Conservation (phyloP, 2,888 invertebrate species). For the Ypsolopha scabrella region DNA sequence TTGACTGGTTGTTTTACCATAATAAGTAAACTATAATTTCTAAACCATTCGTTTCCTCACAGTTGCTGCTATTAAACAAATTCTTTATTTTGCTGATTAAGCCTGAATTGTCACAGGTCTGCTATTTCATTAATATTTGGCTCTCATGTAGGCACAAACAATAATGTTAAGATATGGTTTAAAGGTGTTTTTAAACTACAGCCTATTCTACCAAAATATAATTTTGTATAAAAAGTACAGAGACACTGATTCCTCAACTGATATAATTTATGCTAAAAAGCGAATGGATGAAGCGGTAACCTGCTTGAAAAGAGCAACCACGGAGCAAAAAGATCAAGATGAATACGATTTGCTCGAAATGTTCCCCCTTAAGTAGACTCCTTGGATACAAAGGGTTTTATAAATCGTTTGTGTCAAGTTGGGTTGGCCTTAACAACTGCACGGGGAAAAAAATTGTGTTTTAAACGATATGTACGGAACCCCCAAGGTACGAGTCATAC, state of each 20-base stretch:
- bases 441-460: too few species aligned
- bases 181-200: neutral
- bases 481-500: too few species aligned
- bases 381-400: too few species aligned
- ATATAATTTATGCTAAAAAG: conserved; percentile 17
- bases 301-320: conserved; percentile 16
- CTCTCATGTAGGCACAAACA: neutral
- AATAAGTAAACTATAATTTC: too few species aligned
- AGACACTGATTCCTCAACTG: neutral
- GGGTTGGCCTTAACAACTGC: too few species aligned
- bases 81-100: too few species aligned
- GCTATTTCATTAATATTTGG: neutral
- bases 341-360: conserved; percentile 42
- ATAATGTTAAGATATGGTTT: neutral
- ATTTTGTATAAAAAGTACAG: neutral
- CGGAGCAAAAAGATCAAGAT: conserved; percentile 30
- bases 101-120: neutral
- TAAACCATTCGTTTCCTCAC: too few species aligned
- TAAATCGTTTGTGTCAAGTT: too few species aligned
- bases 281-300: conserved; percentile 21
- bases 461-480: too few species aligned
- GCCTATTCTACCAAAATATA: neutral
- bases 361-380: neutral
- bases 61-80: too few species aligned
- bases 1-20: too few species aligned